A percentile compares a stretch with the other conserved stretches of the same genome.
phyloP scores from a whole-genome alignment of 2,888 invertebrate genomes.

The Sphaerolaimus hirsutus region DNA sequence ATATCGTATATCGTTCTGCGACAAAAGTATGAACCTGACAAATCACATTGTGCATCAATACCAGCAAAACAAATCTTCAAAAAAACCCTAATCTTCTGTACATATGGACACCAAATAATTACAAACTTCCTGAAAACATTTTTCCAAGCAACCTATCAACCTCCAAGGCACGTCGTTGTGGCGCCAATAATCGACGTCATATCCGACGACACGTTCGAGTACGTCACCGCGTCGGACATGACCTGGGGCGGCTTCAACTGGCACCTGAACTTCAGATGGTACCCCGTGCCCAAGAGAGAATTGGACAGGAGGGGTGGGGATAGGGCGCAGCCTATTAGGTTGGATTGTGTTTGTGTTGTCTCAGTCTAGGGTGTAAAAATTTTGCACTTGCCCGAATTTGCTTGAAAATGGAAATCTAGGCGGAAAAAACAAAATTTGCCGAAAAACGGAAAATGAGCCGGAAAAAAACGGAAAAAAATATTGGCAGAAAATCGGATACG shows the following conservation, averaged over 20 bases:
- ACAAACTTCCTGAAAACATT: too few relatives aligned
- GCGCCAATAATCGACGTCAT: slow-evolving; percentile 97
- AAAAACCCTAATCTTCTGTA: too few relatives aligned
- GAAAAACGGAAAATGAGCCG: not conserved
- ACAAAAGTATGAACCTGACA: too few relatives aligned
- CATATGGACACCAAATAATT: too few relatives aligned
- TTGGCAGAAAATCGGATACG: too few relatives aligned
- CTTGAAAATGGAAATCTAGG: too few relatives aligned
- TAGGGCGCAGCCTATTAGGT: slow-evolving; percentile 60
- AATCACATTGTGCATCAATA: too few relatives aligned
- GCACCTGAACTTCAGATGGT: slow-evolving; percentile 73
- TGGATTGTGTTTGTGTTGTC: not conserved
- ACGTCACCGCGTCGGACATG: slow-evolving; percentile 92
- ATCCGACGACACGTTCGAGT: slow-evolving; percentile 92
- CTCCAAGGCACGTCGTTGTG: slow-evolving; percentile 54
- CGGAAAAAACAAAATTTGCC: too few relatives aligned
- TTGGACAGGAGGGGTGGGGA: slow-evolving; percentile 76
- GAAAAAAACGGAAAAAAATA: not conserved
- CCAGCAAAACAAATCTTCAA: too few relatives aligned
- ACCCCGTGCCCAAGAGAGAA: slow-evolving; percentile 86
- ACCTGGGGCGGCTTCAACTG: slow-evolving; percentile 99
- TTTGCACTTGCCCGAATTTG: not conserved
- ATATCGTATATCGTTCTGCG: too few relatives aligned
- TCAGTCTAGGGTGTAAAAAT: not conserved
- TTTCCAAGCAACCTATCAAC: too few relatives aligned